Base-by-base conservation (phyloP, 2,888 invertebrate species). In the Folsomia candida region DNA sequence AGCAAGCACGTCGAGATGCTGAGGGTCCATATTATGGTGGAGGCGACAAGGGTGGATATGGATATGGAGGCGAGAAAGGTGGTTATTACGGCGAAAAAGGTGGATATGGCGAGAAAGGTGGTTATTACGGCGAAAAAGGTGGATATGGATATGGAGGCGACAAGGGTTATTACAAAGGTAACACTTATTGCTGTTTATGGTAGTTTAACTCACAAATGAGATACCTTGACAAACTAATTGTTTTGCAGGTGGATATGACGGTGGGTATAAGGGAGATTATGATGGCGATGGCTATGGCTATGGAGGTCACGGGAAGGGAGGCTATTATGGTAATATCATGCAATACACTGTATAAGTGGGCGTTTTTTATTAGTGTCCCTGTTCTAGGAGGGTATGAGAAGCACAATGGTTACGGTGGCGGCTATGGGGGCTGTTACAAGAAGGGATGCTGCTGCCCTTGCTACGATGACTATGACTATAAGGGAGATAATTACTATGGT, bases 271-370 rank as follows among this genome's bases (percentile, higher is more conserved):
- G 9, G 63, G 64, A 2, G 64, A 54, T 3, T 63, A 27, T 51
- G 71, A 67, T 37, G 60, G 37, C 3, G 66, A 60, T 54, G 67
- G 58, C 14, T 61, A 67, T 65, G 58, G 59, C 2, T 25, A 54
- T 24, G 61, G 9, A 24, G 9, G 20, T 26, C 26, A 14, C n/a
- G n/a, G n/a, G n/a, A n/a, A n/a, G n/a, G n/a, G n/a, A n/a, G n/a
- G n/a, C n/a, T n/a, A n/a, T n/a, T n/a, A n/a, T n/a, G n/a, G n/a
- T n/a, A n/a, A n/a, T n/a, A n/a, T n/a, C n/a, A n/a, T n/a, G n/a
- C n/a, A n/a, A n/a, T n/a, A n/a, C n/a, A n/a, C n/a, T n/a, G n/a
- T n/a, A n/a, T n/a, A n/a, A n/a, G n/a, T n/a, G n/a, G n/a, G n/a
- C n/a, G n/a, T 27, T 9, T 24, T 18, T n/a, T 61, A 6, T 3